Base-by-base conservation (phyloP, 92 coral and sea anemone genomes). In the Diadumene lineata region DNA sequence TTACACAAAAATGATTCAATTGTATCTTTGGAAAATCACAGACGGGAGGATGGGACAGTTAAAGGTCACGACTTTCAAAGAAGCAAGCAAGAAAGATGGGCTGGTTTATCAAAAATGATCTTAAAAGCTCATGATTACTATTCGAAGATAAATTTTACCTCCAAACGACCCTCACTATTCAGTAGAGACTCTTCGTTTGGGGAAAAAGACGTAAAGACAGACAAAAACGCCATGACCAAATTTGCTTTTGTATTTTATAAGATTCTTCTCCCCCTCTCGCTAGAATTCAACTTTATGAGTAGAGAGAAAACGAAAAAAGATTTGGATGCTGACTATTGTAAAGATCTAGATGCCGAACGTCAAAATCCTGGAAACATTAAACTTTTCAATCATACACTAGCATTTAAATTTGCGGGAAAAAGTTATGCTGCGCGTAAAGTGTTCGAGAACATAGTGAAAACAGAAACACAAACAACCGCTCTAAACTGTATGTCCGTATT, bases 211-310 rank as follows among this genome's bases (percentile, higher is more conserved):
- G 26, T 58, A 11, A 58, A 58, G 26, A 26, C 11, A 22, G 29
- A 24, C 26, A 0, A 28, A 19, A 30, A 1, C 15, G 70, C 46
- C 1, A 51, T 48, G 58, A 55, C 64, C 13, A 67, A 74, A 34
- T 81, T 81, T 32, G 75, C 70, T 13, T 19, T 8, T 8, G 62
- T 81, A 18, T 31, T 81, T 64, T 34, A 53, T 1, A 68, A 66
- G 28, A 69, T 81, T 10, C 81, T 81, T 1, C 86, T 73, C 31
- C 86, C 86, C 2, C 43, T 74, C 64, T 73, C 85, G 10, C 21
- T 80, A 17, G 85, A 80, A 29, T 80, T 21, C 28, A 67, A 81
- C 57, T 23, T 81, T 11, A 43, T 80, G 33, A 65, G 74, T 31
- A 30, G 81, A 2, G 64, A 18, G 1, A 34, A 22, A 56, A 13